Evolutionary conservation across 2,888 invertebrate species (phyloP), one percentile per base, ranked within the genome.

Genomic region (Galerucella calmariensis): DNA sequence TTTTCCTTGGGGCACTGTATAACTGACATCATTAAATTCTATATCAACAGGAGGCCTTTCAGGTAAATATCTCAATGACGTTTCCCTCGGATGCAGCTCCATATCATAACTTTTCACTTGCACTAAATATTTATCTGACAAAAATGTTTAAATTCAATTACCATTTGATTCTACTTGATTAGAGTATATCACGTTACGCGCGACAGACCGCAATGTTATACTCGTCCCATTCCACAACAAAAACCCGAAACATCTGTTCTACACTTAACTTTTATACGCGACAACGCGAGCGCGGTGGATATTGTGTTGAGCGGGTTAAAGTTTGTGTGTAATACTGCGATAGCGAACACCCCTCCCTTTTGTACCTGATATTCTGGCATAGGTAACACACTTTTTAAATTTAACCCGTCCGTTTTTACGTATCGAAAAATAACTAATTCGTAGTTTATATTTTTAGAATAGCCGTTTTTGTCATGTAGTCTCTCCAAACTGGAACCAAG

Each of bases 1-100:
- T 82, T 90, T 89, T 51, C 93, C 91, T 83, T 92, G 92, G 2
- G 94, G 93, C 46, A 97, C 95, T 0, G 93, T 92, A 85, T 94
- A 97, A 0, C 92, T 92, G 61, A 97, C 88, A 85, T 96, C 95
- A 79, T 92, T 91, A 87, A 97, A 97, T 84, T 94, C 94, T 75
- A 97, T 91, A 86, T 95, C 93, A 69, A 97, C 91, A 0, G 94
- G 92, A 2, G 93, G 91, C 84, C 93, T 90, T 84, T 90, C 90
- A 0, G 92, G 91, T 62, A 93, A 85, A 82, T 92, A 91, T 0
- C 91, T 90, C 46, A 92, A 83, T 41, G 80, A 72, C 11, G 53
- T 73, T 56, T 74, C 65, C 53, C 67, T 72, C 35, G 72, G 67
- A 24, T 48, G 46, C 20, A 72, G 56, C 44, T 67, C 61, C 70